Evolutionary conservation across 1,140 invertebrate genomes (phyloP).

Genomic region (Hylaeus volcanicus): DNA sequence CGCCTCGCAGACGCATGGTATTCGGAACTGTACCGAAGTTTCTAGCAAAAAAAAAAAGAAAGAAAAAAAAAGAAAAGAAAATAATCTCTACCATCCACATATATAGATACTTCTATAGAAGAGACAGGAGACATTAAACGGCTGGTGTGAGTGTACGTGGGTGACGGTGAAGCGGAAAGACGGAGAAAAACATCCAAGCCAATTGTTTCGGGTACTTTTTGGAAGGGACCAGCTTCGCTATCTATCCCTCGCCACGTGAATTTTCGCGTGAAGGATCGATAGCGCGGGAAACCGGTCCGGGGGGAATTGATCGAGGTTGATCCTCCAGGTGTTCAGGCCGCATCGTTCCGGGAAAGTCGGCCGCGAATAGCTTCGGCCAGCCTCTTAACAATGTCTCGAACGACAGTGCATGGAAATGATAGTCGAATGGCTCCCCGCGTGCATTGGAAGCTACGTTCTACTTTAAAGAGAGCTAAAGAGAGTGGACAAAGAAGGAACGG

Average conservation of each 20-base stretch:
- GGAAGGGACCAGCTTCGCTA: conserved; percentile 15
- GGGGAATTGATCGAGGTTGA: background rate
- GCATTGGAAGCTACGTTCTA: conserved; percentile 57
- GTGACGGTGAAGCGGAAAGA: conserved; percentile 1
- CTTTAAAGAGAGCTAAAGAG: conserved; percentile 35
- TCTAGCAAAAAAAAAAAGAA: background rate
- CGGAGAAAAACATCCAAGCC: background rate
- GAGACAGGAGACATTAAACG: conserved; percentile 16
- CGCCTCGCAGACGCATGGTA: conserved; percentile 1
- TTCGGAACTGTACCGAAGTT: conserved; percentile 7
- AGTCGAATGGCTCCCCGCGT: conserved; percentile 50
- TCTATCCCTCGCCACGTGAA: background rate
- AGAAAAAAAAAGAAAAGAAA: background rate
- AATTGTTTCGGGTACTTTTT: background rate
- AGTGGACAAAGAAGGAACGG: conserved; percentile 11
- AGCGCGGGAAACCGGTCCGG: conserved; percentile 12
- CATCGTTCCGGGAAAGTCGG: conserved; percentile 55
- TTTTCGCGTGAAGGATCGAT: background rate
- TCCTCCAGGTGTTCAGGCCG: conserved; percentile 36
- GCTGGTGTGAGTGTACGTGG: conserved; percentile 7
- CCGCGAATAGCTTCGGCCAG: conserved; percentile 35
- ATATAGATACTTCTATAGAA: conserved; percentile 15
- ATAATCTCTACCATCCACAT: conserved; percentile 19
- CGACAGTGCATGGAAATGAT: conserved; percentile 51
- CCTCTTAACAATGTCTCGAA: conserved; percentile 36